A percentile compares a stretch with the other conserved stretches of the same genome.
These are phyloP conservation scores for Lepidocyrtinus sp. DNA, from an alignment of 2,888 invertebrate genomes.

Conservation along the genomic window DNA sequence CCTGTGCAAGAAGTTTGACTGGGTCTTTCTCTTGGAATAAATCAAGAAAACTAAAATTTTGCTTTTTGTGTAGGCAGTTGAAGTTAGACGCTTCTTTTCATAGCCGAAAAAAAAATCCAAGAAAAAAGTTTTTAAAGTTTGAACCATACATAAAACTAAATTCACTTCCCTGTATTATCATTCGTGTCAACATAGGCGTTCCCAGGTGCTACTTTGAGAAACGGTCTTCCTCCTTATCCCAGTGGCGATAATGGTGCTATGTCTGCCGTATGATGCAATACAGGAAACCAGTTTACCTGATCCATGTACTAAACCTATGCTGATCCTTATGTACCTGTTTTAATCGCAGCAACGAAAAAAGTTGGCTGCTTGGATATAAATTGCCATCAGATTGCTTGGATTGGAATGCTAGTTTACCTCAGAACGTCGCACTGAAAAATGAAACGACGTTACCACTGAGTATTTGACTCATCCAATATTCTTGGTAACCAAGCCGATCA, in stretches of 20 bases:
- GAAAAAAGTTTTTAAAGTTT: background rate
- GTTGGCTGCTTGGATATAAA: background rate
- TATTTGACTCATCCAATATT: conserved; percentile 40
- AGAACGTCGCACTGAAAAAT: too few species aligned
- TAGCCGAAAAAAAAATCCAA: background rate
- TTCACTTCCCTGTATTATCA: background rate
- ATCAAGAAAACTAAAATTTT: too few species aligned
- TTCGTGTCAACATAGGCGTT: background rate
- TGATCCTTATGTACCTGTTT: conserved; percentile 34
- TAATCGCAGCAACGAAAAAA: background rate
- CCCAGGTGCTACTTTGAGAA: conserved; percentile 11
- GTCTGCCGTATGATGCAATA: conserved; percentile 10
- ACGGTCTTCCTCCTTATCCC: conserved; percentile 28
- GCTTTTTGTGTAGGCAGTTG: background rate
- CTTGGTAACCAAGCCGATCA: conserved; percentile 2
- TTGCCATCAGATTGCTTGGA: too few species aligned
- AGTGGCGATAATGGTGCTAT: conserved; percentile 26
- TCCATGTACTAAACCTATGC: conserved; percentile 7
- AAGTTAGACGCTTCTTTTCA: background rate
- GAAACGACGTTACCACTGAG: conserved; percentile 31
- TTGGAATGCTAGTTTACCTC: too few species aligned
- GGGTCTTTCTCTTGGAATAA: too few species aligned
- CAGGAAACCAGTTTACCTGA: conserved; percentile 16
- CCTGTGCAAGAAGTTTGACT: background rate
- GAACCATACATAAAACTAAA: background rate